Evolutionary conservation across 2,888 invertebrate genomes (phyloP), one percentile per base, ranked within the genome.

Genomic region (Meliscaeva auricollis): DNA sequence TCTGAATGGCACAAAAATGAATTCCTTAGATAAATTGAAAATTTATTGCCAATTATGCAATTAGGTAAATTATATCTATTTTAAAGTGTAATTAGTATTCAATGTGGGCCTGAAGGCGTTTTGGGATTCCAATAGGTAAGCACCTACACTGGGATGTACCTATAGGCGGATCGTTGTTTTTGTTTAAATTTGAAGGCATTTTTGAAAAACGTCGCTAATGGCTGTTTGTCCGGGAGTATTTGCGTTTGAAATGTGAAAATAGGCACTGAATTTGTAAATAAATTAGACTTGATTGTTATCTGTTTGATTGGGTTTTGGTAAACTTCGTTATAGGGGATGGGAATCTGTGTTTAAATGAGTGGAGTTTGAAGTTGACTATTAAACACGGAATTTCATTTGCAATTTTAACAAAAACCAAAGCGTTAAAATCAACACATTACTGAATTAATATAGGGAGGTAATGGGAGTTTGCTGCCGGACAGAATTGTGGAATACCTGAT

Each of bases 21-120:
- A 75, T 68, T 58, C 64, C 74, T 50, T 26, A 58, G 52, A 68
- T 80, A 80, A 80, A 84, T 76, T 80, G 56, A 76, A 80, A 80
- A 76, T 84, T 76, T 75, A 84, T 76, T 80, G 84, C 38, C 84
- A 84, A 84, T 84, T 84, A 84, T 66, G 60, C 80, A 80, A 84
- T 84, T 84, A 75, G 72, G 74, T 68, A 80, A 70, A 80, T 84
- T 84, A 66, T 62, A 72, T 75, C 75, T 70, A 68, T 70, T 72
- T 75, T 80, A 72, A 80, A 84, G 44, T 72, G 72, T 75, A 80
- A 80, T 84, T 84, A 76, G 75, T 68, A 72, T 75, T 70, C 70
- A 66, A 52, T 69, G 62, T 69, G 9, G 38, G 38, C 38, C 13
- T 38, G 11, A 26, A 26, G 4, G 13, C 3, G 38, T 0, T 13